Evolutionary conservation across 1,140 invertebrate species (phyloP).

Genomic region (Gonatopus flavifemur): DNA sequence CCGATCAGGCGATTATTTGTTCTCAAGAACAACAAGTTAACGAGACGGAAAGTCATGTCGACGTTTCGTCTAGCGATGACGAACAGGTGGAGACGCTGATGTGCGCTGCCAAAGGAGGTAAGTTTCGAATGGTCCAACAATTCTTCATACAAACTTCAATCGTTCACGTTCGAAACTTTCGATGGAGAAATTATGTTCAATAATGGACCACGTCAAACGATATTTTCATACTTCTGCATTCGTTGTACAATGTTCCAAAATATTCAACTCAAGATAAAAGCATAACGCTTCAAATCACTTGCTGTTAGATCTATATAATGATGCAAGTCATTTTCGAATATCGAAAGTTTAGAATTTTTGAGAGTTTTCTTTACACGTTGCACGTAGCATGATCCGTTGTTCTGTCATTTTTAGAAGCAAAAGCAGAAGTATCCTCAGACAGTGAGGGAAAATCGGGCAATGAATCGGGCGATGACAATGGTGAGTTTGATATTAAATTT

Average conservation of each 20-base stretch:
- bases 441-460: constrained; percentile 48
- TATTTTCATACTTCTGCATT: too few species aligned
- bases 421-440: constrained; percentile 53
- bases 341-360: constrained; percentile 1
- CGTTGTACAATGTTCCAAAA: too few species aligned
- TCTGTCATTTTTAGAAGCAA: constrained; percentile 49
- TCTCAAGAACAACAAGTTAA: constrained; percentile 31
- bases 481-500: constrained; percentile 34
- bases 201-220: too few species aligned
- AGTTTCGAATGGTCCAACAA: too few species aligned
- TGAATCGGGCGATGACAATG: constrained; percentile 32
- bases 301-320: too few species aligned
- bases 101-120: constrained; percentile 49
- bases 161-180: too few species aligned
- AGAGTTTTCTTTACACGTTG: constrained; percentile 18
- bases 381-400: constrained; percentile 42
- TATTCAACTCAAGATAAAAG: too few species aligned
- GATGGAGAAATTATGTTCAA: too few species aligned
- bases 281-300: too few species aligned
- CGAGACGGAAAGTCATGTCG: constrained; percentile 34
- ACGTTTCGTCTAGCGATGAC: constrained; percentile 47
- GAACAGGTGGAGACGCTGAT: constrained; percentile 50
- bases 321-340: too few species aligned
- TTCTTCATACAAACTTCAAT: too few species aligned
- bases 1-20: constrained; percentile 28